Evolutionary conservation across 2,888 invertebrate species (phyloP).

Genomic region (Nymphalis c-album): DNA sequence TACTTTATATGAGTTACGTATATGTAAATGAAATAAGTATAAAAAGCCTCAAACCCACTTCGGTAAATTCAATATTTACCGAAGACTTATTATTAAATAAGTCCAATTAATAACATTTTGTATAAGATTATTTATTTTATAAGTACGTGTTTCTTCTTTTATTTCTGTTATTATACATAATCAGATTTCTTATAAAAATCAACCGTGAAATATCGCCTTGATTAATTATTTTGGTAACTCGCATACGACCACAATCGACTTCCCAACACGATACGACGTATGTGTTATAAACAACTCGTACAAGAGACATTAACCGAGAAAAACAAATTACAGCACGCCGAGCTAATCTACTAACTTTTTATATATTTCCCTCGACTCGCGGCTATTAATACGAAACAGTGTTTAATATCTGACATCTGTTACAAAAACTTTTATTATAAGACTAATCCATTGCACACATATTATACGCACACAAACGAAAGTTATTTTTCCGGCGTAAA

Average conservation of each 20-base stretch:
- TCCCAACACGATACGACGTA: constrained; percentile 13
- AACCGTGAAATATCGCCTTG: too few species aligned
- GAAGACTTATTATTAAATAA: too few species aligned
- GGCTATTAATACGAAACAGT: constrained; percentile 77
- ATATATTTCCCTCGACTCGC: constrained; percentile 73
- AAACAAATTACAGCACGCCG: constrained; percentile 55
- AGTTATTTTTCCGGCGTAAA: constrained; percentile 47
- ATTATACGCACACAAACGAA: constrained; percentile 47
- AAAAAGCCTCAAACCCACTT: too few species aligned
- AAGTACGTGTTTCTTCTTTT: too few species aligned
- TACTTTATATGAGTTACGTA: too few species aligned
- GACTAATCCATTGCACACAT: constrained; percentile 79
- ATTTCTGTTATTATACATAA: too few species aligned
- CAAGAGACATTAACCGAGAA: constrained; percentile 39
- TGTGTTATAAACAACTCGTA: constrained; percentile 33
- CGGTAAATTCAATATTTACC: too few species aligned
- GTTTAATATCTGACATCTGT: constrained; percentile 82
- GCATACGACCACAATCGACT: constrained; percentile 14
- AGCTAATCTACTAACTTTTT: constrained; percentile 77
- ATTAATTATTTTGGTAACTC: too few species aligned
- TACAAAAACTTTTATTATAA: constrained; percentile 82
- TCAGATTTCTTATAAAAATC: too few species aligned
- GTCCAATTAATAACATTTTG: too few species aligned
- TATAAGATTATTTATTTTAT: too few species aligned
- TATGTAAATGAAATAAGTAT: too few species aligned